Percentiles rank a stretch among this genome's conserved stretches.
phyloP scores from a whole-genome alignment of 2,113 vertebrate genomes.

The Eurypyga helias region DNA sequence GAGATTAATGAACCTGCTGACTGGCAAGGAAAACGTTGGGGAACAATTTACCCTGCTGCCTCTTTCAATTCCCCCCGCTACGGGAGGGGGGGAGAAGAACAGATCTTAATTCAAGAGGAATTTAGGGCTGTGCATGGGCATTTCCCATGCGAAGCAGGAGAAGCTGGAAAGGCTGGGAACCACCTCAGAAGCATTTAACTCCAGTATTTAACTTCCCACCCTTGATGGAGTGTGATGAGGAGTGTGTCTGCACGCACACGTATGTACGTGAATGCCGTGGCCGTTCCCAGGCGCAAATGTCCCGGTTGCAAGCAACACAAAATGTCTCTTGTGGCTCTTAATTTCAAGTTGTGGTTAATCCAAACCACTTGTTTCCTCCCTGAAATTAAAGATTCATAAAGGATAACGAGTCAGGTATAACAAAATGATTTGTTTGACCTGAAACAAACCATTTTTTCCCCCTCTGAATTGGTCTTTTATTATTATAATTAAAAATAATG shows the following conservation, averaged over 20 bases:
- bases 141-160: background rate
- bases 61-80: background rate
- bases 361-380: background rate
- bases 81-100: background rate
- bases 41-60: background rate
- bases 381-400: background rate
- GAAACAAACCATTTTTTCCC: background rate
- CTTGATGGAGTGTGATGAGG: background rate
- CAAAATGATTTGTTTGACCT: background rate
- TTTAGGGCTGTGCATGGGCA: background rate
- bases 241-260: background rate
- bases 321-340: background rate
- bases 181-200: background rate
- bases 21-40: background rate
- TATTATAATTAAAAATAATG: background rate
- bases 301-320: background rate
- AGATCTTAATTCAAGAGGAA: background rate
- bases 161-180: background rate
- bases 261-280: background rate
- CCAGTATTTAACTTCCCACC: background rate
- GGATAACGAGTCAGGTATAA: background rate
- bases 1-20: slow-evolving; percentile 25
- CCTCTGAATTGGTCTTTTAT: background rate
- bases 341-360: background rate
- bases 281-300: background rate